These are phyloP conservation scores for Borostomias antarcticus DNA, from an alignment of 2,797 vertebrate genomes.

Conservation along the genomic window DNA sequence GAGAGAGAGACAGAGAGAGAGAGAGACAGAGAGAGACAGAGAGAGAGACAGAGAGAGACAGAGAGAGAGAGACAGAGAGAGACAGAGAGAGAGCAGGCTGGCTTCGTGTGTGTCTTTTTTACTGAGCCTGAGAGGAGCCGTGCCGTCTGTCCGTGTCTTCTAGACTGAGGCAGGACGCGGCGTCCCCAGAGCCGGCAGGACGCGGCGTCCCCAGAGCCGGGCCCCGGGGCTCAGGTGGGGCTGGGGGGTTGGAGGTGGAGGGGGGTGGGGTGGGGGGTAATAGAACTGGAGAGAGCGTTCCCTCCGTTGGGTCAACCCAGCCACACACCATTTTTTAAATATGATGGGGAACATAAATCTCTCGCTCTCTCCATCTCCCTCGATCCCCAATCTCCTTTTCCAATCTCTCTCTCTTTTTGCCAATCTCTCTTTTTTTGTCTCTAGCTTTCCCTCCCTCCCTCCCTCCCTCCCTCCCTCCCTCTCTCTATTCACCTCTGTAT, in stretches of 20 bases:
- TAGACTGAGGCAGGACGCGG: conserved; percentile 10
- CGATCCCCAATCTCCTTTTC: background rate
- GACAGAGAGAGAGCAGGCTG: no score
- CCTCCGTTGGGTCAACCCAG: conserved; percentile 46
- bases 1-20: no score
- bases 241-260: conserved; percentile 27
- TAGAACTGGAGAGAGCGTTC: conserved; percentile 45
- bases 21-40: no score
- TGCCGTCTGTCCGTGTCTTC: background rate
- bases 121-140: background rate
- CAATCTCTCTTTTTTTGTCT: background rate
- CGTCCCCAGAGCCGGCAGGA: conserved; percentile 17
- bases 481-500: background rate
- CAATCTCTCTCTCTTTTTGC: background rate
- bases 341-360: conserved; percentile 59
- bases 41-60: no score
- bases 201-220: background rate
- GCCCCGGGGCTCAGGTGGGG: conserved; percentile 48
- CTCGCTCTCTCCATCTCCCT: conserved; percentile 19
- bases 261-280: no score
- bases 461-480: background rate
- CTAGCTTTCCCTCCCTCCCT: conserved; percentile 5
- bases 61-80: no score
- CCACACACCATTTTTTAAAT: conserved; percentile 50
- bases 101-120: no score